phyloP scores from a whole-genome alignment of 2,888 invertebrate genomes.

The Cephus rjabovi region DNA sequence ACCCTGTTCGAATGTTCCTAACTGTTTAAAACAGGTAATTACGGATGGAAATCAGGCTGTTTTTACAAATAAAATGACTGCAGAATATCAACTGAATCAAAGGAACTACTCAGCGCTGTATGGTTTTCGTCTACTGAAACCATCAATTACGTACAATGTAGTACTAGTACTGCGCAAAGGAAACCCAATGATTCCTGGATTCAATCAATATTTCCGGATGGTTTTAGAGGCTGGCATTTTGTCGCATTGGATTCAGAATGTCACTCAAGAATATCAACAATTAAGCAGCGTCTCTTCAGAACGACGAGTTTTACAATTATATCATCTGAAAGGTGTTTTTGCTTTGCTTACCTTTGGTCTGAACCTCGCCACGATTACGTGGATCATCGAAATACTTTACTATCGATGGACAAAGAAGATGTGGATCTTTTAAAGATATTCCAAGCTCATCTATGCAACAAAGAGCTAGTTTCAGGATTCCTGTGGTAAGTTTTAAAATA shows the following conservation, averaged over 20 bases:
- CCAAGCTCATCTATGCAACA: not conserved
- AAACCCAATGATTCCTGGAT: slow-evolving; percentile 5
- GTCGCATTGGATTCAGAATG: not conserved
- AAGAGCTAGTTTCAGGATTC: not conserved
- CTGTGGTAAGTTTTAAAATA: slow-evolving; percentile 3
- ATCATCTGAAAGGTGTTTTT: not conserved
- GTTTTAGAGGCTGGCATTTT: not conserved
- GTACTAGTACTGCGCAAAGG: slow-evolving; percentile 6
- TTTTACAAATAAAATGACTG: not conserved
- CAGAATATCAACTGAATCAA: not conserved
- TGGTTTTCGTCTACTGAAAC: not conserved
- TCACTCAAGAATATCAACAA: not conserved
- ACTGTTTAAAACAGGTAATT: not conserved
- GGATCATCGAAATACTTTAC: not conserved
- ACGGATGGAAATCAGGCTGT: not conserved
- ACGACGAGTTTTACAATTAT: not conserved
- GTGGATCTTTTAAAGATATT: not conserved
- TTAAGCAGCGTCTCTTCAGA: not conserved
- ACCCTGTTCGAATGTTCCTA: not conserved
- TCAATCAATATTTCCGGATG: slow-evolving; percentile 4
- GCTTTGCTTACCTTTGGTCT: not conserved
- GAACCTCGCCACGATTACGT: not conserved
- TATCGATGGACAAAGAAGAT: not conserved
- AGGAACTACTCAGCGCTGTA: not conserved
- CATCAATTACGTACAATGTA: slow-evolving; percentile 10